Conservation (phyloP, 2,888 invertebrate genomes). For the Saturnia pavonia region DNA sequence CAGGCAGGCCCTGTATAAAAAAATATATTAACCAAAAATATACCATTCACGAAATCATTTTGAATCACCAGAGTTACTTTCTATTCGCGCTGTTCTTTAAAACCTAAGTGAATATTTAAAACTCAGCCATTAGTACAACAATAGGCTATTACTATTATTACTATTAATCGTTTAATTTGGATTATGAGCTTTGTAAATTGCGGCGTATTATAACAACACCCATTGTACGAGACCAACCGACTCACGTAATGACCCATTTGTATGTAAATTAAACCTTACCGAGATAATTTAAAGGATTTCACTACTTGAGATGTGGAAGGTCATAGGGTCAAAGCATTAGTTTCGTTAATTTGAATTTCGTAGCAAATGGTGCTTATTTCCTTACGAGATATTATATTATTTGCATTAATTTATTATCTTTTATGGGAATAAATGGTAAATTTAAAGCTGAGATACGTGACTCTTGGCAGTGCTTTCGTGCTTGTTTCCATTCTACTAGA, state of each 20-base stretch:
- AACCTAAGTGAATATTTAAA: not conserved
- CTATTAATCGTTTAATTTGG: constrained; percentile 42
- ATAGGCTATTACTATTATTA: constrained; percentile 22
- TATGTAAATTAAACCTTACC: constrained; percentile 65
- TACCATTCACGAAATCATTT: not conserved
- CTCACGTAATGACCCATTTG: constrained; percentile 66
- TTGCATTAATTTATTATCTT: not conserved
- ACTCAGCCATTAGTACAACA: constrained; percentile 14
- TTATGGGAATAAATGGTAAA: not conserved
- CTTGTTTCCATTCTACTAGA: not conserved
- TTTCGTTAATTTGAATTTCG: constrained; percentile 20
- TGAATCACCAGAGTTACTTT: not conserved
- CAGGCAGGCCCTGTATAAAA: no score
- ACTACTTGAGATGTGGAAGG: constrained; percentile 42
- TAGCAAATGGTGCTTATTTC: constrained; percentile 7
- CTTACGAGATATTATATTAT: not conserved
- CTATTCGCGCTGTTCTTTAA: not conserved
- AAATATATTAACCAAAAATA: not conserved
- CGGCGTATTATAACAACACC: constrained; percentile 57
- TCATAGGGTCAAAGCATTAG: constrained; percentile 19
- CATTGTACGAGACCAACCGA: constrained; percentile 59
- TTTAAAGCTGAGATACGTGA: not conserved
- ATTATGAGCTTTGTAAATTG: constrained; percentile 41
- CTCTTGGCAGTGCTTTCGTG: not conserved
- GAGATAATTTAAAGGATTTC: constrained; percentile 59